These are phyloP conservation scores for Pseudocheirus occidentalis DNA, from an alignment of 2,797 vertebrate species.

Conservation along the genomic window DNA sequence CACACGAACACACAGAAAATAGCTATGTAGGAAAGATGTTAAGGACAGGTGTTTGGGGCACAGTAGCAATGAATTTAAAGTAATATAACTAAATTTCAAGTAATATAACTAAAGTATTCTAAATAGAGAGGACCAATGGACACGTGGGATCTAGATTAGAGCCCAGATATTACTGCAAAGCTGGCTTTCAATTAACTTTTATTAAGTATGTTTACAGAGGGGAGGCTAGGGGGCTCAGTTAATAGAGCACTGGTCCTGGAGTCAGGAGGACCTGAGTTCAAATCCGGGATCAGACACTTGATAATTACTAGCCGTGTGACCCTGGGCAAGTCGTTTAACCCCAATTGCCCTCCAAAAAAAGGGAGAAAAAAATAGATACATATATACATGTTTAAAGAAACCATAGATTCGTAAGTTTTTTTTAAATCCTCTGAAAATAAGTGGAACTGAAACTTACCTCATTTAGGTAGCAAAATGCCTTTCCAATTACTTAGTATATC, in stretches of 20 bases:
- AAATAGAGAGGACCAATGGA: neutral
- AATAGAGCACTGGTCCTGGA: no score
- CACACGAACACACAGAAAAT: no score
- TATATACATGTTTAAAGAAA: neutral
- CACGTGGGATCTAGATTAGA: neutral
- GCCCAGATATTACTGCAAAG: neutral
- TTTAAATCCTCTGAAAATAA: neutral
- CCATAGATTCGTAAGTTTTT: neutral
- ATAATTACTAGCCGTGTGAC: no score
- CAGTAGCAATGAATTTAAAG: neutral
- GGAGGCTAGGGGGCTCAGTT: no score
- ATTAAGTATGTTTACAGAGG: neutral
- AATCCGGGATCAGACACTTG: no score
- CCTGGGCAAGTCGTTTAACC: no score
- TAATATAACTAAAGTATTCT: neutral
- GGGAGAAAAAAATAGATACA: no score
- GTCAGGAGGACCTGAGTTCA: no score
- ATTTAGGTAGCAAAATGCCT: neutral
- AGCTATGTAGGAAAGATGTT: neutral
- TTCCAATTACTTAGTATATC: neutral
- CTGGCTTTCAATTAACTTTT: neutral
- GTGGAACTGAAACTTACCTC: neutral
- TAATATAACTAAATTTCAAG: neutral
- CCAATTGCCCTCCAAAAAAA: no score
- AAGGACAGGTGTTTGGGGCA: neutral